Percentiles rank a stretch among this genome's conserved stretches.
These are phyloP conservation scores for Procavia capensis DNA, from an alignment of 2,113 vertebrate genomes.

Conservation along the genomic window DNA sequence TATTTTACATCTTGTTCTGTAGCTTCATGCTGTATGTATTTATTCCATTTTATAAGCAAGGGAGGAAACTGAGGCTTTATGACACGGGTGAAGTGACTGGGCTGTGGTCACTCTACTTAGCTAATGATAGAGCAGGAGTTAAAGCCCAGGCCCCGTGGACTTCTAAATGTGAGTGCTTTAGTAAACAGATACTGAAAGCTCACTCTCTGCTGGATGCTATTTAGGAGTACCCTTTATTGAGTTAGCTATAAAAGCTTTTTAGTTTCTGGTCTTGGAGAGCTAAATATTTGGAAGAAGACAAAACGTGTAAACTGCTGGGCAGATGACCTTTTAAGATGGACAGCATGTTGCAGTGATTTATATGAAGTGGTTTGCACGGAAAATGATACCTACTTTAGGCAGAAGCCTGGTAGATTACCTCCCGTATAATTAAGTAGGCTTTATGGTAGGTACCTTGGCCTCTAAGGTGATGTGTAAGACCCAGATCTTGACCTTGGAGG, in stretches of 20 bases:
- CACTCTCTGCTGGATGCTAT: neutral
- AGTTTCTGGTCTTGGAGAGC: neutral
- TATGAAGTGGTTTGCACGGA: neutral
- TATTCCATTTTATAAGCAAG: neutral
- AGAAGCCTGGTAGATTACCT: neutral
- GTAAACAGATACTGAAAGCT: neutral
- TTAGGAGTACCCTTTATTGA: neutral
- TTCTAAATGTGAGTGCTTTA: neutral
- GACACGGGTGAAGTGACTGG: neutral
- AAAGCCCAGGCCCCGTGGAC: neutral
- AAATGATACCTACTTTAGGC: neutral
- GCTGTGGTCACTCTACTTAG: neutral
- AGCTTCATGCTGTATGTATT: neutral
- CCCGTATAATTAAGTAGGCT: neutral
- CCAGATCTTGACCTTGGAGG: neutral
- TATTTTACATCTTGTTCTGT: slow-evolving; percentile 40
- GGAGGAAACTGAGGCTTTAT: neutral
- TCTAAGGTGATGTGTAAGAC: neutral
- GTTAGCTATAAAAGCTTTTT: neutral
- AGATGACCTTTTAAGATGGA: rapidly evolving
- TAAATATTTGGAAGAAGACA: neutral
- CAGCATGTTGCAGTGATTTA: rapidly evolving
- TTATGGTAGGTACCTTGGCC: neutral
- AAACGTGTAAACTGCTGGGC: neutral
- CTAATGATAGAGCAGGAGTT: neutral